A percentile compares a stretch with the other conserved stretches of the same genome.
Conservation (phyloP, 1,140 invertebrate species). For the Stenopsyche tienmushanensis region DNA sequence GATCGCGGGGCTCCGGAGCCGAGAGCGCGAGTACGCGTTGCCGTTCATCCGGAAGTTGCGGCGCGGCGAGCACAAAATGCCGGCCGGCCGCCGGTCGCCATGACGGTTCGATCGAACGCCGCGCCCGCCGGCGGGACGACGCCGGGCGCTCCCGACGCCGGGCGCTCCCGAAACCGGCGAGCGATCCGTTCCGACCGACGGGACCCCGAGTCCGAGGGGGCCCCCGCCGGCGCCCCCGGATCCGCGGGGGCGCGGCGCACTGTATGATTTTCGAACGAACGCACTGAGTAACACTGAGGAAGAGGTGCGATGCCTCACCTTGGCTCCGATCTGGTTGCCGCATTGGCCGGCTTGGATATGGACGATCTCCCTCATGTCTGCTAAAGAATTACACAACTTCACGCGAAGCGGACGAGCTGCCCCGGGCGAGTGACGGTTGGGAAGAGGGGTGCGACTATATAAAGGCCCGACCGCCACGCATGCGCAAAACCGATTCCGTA, state of each 20-base stretch:
- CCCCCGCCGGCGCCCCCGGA: neutral
- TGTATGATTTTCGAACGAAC: neutral
- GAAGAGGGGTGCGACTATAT: neutral
- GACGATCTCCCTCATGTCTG: conserved; percentile 73
- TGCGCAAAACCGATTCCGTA: neutral
- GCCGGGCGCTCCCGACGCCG: neutral
- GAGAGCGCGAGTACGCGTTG: neutral
- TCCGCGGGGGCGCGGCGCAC: neutral
- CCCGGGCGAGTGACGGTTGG: conserved; percentile 19
- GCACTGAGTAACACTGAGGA: neutral
- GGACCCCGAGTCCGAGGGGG: neutral
- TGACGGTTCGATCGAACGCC: neutral
- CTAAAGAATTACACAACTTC: conserved; percentile 12
- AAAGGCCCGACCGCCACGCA: conserved; percentile 8
- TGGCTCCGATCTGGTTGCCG: conserved; percentile 75
- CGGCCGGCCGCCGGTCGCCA: neutral
- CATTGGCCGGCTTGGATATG: conserved; percentile 77
- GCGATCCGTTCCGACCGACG: conserved; percentile 1
- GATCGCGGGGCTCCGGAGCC: too few relatives aligned
- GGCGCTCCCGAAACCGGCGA: neutral
- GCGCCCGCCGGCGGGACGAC: neutral
- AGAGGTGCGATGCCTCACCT: conserved; percentile 53
- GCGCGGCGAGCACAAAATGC: neutral
- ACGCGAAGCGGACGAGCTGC: conserved; percentile 8
- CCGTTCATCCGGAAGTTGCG: too few relatives aligned